Evolutionary conservation across 1,140 invertebrate species (phyloP).

Genomic region (Zaprionus inermis): DNA sequence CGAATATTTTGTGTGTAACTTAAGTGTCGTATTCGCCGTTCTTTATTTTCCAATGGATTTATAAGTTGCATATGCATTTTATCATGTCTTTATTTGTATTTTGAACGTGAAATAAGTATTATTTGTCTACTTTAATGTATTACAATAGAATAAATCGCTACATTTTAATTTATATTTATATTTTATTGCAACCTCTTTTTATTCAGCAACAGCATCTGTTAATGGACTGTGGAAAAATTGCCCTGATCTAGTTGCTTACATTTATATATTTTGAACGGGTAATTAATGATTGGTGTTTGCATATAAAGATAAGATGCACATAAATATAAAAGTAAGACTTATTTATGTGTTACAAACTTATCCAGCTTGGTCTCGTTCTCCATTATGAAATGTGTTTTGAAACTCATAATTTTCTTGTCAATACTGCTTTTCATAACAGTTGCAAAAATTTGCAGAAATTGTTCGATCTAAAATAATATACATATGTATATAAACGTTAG

Average conservation of each 20-base stretch:
- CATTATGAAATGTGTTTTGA: conserved; percentile 42
- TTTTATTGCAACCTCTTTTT: conserved; percentile 1
- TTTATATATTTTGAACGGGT: conserved; percentile 6
- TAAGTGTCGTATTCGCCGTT: not conserved
- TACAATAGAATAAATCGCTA: conserved; percentile 1
- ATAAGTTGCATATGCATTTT: too few relatives aligned
- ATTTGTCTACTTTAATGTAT: not conserved
- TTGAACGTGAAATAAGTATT: not conserved
- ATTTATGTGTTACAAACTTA: conserved; percentile 40
- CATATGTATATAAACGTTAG: not conserved
- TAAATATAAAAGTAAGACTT: conserved; percentile 30
- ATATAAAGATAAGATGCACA: conserved; percentile 15
- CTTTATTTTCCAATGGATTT: not conserved
- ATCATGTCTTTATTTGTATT: not conserved
- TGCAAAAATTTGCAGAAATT: conserved; percentile 59
- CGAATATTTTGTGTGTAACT: conserved; percentile 1
- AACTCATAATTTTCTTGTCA: conserved; percentile 46
- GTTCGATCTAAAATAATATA: conserved; percentile 39
- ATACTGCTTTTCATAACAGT: conserved; percentile 55
- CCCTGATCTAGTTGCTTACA: not conserved
- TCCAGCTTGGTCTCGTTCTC: conserved; percentile 51
- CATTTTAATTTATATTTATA: too few relatives aligned
- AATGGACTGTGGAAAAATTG: not conserved
- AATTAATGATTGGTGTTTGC: not conserved
- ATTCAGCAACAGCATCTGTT: not conserved